A percentile compares a stretch with the other conserved stretches of the same genome.
phyloP scores from a whole-genome alignment of 2,113 vertebrate genomes.

The Rhynchopsitta pachyrhyncha region DNA sequence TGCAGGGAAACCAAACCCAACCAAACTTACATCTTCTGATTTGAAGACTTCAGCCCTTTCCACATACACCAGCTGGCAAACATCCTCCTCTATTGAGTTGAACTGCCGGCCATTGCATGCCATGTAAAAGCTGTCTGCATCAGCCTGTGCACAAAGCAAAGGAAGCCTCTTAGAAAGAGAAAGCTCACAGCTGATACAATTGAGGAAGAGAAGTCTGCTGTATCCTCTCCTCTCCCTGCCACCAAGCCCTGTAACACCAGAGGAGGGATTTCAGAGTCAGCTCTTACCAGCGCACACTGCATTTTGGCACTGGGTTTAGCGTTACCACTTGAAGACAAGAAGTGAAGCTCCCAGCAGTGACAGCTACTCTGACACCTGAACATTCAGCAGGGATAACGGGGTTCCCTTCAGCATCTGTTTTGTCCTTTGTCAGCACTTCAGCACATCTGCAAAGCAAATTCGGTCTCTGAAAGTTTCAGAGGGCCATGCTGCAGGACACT shows the following conservation, averaged over 20 bases:
- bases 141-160: constrained; percentile 75
- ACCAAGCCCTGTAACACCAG: neutral
- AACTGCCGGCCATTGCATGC: constrained; percentile 93
- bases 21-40: constrained; percentile 86
- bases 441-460: neutral
- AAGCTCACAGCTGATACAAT: neutral
- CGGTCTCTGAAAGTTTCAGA: neutral
- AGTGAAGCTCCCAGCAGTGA: neutral
- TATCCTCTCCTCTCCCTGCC: neutral
- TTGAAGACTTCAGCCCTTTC: constrained; percentile 94
- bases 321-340: neutral
- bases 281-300: neutral
- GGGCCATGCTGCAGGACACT: neutral
- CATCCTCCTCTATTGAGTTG: constrained; percentile 96
- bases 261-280: neutral
- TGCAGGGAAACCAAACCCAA: neutral
- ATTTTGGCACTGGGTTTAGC: neutral
- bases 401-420: neutral
- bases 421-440: neutral
- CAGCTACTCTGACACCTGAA: neutral
- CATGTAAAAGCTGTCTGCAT: constrained; percentile 94
- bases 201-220: neutral
- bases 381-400: neutral
- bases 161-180: neutral
- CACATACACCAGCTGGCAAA: constrained; percentile 96